These are phyloP conservation scores for Callionymus lyra DNA, from an alignment of 2,113 vertebrate genomes.

Conservation along the genomic window DNA sequence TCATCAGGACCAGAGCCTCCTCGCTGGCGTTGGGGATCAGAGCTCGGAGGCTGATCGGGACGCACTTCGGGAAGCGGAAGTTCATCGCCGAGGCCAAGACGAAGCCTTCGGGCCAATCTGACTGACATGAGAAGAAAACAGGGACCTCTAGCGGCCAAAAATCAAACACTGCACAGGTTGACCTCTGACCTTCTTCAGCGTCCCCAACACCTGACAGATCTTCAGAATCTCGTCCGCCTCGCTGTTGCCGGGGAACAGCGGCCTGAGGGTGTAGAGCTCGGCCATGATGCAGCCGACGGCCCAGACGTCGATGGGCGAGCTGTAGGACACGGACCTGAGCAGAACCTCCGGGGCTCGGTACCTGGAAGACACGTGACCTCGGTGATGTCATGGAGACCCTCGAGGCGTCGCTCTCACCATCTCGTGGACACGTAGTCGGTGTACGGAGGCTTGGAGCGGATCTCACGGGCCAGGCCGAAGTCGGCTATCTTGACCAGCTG, in stretches of 20 bases:
- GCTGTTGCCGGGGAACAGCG: constrained; percentile 89
- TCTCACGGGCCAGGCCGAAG: constrained; percentile 88
- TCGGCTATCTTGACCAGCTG: constrained; percentile 94
- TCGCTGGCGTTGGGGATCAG: constrained; percentile 88
- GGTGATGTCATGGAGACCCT: no score
- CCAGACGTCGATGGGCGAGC: constrained; percentile 91
- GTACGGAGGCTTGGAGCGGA: constrained; percentile 85
- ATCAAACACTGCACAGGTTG: background rate
- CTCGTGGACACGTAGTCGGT: constrained; percentile 92
- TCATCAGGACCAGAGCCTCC: constrained; percentile 81
- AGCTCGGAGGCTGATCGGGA: constrained; percentile 80
- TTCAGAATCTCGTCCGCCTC: constrained; percentile 95
- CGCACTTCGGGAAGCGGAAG: constrained; percentile 86
- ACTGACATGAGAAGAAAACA: constrained; percentile 49
- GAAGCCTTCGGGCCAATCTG: constrained; percentile 85
- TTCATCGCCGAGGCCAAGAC: constrained; percentile 82
- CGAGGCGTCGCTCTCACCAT: constrained; percentile 66
- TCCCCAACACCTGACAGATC: constrained; percentile 92
- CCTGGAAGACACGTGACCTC: constrained; percentile 56
- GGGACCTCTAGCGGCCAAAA: background rate
- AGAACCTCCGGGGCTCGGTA: constrained; percentile 90
- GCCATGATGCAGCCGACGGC: constrained; percentile 95
- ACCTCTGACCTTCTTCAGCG: constrained; percentile 78
- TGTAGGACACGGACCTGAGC: constrained; percentile 78
- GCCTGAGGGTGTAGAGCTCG: constrained; percentile 82